Conservation (phyloP, 2,113 vertebrate genomes). For the Ia io region DNA sequence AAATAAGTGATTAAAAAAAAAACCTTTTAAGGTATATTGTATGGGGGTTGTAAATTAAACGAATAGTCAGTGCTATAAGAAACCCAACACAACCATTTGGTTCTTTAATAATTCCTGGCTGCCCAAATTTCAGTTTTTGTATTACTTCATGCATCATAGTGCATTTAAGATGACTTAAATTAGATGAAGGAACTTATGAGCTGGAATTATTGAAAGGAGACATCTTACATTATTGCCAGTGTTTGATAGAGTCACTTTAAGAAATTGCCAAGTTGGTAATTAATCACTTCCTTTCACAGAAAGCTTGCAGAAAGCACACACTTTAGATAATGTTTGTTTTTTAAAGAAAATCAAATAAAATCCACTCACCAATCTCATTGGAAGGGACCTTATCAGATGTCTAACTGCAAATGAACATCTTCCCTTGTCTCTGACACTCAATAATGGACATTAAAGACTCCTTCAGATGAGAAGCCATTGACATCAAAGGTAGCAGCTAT, state of each 20-base stretch:
- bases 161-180: neutral
- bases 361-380: neutral
- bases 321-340: neutral
- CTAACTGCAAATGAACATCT: neutral
- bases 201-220: neutral
- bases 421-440: neutral
- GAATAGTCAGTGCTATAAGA: neutral
- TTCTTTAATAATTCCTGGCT: neutral
- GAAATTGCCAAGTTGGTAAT: neutral
- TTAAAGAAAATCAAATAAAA: neutral
- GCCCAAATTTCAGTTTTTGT: neutral
- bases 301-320: neutral
- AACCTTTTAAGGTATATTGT: neutral
- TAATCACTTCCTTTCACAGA: neutral
- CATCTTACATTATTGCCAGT: neutral
- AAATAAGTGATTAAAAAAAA: neutral
- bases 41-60: neutral
- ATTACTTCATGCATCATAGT: neutral
- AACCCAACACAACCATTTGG: neutral
- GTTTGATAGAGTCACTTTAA: neutral
- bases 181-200: neutral
- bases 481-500: neutral
- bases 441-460: neutral
- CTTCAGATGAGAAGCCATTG: neutral
- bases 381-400: neutral